Evolutionary conservation across 92 coral and sea anemone species (phyloP), one percentile per base, ranked within the genome.

Genomic region (Zoanthus sansibaricus): DNA sequence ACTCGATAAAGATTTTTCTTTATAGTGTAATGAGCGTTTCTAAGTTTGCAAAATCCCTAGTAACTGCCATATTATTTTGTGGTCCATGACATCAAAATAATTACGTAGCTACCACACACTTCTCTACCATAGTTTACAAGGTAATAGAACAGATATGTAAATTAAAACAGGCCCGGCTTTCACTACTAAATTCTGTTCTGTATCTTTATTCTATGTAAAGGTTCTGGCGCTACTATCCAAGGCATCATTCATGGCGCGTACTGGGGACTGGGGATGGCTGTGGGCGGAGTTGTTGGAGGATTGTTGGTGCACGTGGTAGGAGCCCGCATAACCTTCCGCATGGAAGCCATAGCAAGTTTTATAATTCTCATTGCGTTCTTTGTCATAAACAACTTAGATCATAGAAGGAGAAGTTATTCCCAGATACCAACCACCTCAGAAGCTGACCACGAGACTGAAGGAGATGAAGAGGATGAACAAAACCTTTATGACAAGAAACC

Each of bases 191-290:
- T n/a, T n/a, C n/a, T 33, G 3, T 33, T 3, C 42, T 1, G 42
- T 33, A 33, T 32, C 7, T 51, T 59, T 12, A 32, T 72, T 5
- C 78, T 58, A 59, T 83, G 32, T 44, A 64, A 89, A 94, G 98
- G 94, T 32, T 93, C 88, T 72, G 91, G 93, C 25, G 98, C 98
- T 4, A 94, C 98, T 14, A 88, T 94, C 71, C 98, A 93, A 77
- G 98, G 98, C 25, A 94, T 94, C 82, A 93, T 94, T 62, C 98
- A 94, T 86, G 98, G 98, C 11, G 98, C 92, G 68, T 94, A 94
- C 92, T 94, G 98, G 98, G 98, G 98, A 62, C 93, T 94, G 69
- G 98, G 98, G 6, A 93, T 94, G 94, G 98, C 98, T 20, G 91
- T 94, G 6, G 98, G 98, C 8, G 98, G 98, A 33, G 96, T 94